Evolutionary conservation across 2,113 vertebrate genomes (phyloP), one percentile per base, ranked within the genome.

Genomic region (Hippocampus abdominalis): DNA sequence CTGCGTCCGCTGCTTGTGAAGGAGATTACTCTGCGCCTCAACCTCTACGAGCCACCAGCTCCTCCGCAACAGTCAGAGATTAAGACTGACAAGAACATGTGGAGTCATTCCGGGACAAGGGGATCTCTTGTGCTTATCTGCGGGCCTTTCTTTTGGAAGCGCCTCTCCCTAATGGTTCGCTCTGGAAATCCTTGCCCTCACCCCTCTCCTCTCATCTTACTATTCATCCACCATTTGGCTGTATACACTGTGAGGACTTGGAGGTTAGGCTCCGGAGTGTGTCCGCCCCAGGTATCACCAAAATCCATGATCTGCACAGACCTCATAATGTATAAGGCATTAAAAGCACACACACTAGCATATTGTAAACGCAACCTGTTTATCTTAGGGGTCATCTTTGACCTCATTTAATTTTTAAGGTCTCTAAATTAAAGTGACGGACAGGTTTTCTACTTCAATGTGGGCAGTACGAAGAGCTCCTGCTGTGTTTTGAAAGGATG

Each of bases 31-130:
- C 68, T 15, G 60, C 48, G 4, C 63, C 76, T 49, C 70, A 21
- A 48, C 69, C 69, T 70, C 36, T 25, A 69, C 61, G 71, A 51
- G 61, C 25, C 72, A 13, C 39, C 51, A 4, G 29, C 53, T 71
- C 77, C 79, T 75, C 73, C 79, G 68, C 81, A 71, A 73, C 70
- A 74, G 68, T 71, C 75, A 56, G 70, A 87, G 85, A 90, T 91
- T 88, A 88, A 82, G 79, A 89, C 80, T 83, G 83, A 89, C 89
- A 88, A 82, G 84, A 89, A 81, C 76, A 79, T 67, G 78, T 82
- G 77, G 84, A 85, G 86, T 84, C 79, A 81, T 86, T 86, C 68
- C 80, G 77, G 87, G 85, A 84, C 77, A 73, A 80, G 74, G 73
- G 49, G 62, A 81, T 84, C 80, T 78, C 73, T 76, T 59, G 32